Evolutionary conservation across 2,113 vertebrate species (phyloP).

Genomic region (Tychaedon coryphoeus): DNA sequence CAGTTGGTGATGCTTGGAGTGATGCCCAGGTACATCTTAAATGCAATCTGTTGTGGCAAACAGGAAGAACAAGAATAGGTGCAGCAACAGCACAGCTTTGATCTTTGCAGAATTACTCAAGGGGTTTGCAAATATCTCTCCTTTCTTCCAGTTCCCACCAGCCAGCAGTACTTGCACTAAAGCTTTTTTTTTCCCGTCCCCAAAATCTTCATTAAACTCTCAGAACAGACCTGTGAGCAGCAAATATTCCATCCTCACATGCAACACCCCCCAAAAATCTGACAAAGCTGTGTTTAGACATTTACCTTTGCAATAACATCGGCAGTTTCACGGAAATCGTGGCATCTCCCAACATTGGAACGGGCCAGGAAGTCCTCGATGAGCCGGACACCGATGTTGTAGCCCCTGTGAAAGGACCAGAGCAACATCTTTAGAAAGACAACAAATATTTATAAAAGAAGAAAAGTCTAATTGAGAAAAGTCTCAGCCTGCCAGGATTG

Average conservation of each 20-base stretch:
- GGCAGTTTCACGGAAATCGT: conserved; percentile 97
- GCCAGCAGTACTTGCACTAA: background rate
- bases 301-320: conserved; percentile 98
- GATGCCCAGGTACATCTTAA: conserved; percentile 97
- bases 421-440: background rate
- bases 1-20: conserved; percentile 98
- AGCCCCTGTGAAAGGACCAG: conserved; percentile 83
- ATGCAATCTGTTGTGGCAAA: conserved; percentile 83
- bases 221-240: background rate
- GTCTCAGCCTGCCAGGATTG: background rate
- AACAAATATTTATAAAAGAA: background rate
- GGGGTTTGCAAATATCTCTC: background rate
- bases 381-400: conserved; percentile 96
- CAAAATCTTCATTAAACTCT: background rate
- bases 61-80: background rate
- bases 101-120: background rate
- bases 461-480: background rate
- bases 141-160: background rate
- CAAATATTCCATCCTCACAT: background rate
- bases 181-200: background rate
- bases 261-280: background rate
- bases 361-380: conserved; percentile 98
- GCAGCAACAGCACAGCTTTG: background rate
- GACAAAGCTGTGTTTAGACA: background rate
- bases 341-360: conserved; percentile 95